phyloP scores from a whole-genome alignment of 1,140 invertebrate genomes.

The Rhyacophila brunnea region DNA sequence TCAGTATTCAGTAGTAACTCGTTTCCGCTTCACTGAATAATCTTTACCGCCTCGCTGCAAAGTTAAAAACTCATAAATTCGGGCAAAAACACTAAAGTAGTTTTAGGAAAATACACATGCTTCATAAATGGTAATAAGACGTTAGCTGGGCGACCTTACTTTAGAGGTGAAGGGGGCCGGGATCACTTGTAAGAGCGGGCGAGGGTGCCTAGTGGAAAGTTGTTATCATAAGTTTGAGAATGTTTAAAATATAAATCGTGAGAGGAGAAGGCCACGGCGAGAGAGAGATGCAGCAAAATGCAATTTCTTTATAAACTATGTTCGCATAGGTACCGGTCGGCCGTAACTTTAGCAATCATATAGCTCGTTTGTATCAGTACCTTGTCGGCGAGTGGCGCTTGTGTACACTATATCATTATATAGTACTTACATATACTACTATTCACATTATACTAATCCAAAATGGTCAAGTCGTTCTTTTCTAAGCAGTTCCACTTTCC shows the following conservation, averaged over 20 bases:
- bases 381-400: background rate
- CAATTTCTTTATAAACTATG: constrained; percentile 35
- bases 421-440: too few relatives aligned
- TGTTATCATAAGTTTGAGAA: constrained; percentile 26
- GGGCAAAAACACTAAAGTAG: constrained; percentile 25
- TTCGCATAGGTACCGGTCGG: constrained; percentile 8
- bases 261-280: background rate
- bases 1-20: constrained; percentile 9
- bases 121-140: constrained; percentile 32
- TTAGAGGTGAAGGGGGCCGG: background rate
- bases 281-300: constrained; percentile 15
- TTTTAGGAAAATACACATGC: constrained; percentile 27
- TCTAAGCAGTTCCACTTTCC: too few relatives aligned
- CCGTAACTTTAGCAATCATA: constrained; percentile 33
- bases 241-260: constrained; percentile 34
- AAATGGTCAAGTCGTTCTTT: too few relatives aligned
- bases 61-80: constrained; percentile 34
- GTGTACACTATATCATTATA: too few relatives aligned
- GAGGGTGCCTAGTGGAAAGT: background rate
- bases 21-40: constrained; percentile 20
- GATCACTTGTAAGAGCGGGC: background rate
- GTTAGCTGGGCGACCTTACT: constrained; percentile 10
- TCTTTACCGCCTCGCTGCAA: constrained; percentile 24
- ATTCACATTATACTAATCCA: too few relatives aligned
- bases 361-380: constrained; percentile 15